Base-by-base conservation (phyloP, 2,797 vertebrate species). In the Esox masquinongy region DNA sequence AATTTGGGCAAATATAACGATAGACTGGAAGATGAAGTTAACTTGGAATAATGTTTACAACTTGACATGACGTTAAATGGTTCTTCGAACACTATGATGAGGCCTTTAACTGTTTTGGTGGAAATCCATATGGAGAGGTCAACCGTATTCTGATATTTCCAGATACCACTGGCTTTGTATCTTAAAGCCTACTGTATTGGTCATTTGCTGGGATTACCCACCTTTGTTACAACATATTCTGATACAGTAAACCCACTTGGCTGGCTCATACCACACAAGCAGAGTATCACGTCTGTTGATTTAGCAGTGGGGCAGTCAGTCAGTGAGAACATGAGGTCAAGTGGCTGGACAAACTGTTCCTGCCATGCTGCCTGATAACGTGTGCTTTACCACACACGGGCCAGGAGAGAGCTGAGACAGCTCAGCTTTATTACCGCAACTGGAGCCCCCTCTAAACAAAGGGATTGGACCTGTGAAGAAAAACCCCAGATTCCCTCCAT, bases 391-490 rank as follows among this genome's bases (percentile, higher is more conserved):
- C 43, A 73, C 77, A 66, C 78, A 84, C 81, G 77, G 53, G 85
- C 82, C 81, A 82, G 82, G 87, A 88, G 82, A 77, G 77, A 53
- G 85, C 82, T 81, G 82, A 83, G 88, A 89, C 81, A 77, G 81
- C 73, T 26, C 0, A 70, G 82, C 87, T 87, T 34, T 89, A 89
- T 91, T 85, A 91, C 80, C 4, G 85, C 70, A 91, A 89, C 80
- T 73, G 1, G 70, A 91, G 82, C 84, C 86, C 77, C 82, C 74
- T 83, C 90, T 89, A 90, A 91, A 90, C 84, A 91, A 92, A 92
- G 86, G 83, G 78, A 77, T 79, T 6, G 43, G 84, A 91, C 81
- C 81, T 88, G 88, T 85, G 89, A 89, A 70, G 88, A 83, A 84
- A 88, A 34, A 88, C 29, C 83, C 80, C 83, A 84, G 79, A 82